Evolutionary conservation across 2,113 vertebrate genomes (phyloP).

Genomic region (Prietella phreatophila): DNA sequence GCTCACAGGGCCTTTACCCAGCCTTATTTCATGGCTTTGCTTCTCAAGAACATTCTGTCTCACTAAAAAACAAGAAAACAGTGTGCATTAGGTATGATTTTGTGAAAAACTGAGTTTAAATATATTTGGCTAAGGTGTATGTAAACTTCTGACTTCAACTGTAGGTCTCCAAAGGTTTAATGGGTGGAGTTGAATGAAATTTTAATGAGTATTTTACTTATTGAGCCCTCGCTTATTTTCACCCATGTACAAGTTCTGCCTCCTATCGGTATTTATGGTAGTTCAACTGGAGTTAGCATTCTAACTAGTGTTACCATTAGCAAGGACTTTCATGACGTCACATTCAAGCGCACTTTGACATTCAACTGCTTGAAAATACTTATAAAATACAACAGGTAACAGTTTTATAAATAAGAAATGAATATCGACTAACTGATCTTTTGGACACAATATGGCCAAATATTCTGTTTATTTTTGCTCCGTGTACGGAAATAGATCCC

Average conservation of each 20-base stretch:
- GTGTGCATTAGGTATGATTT: neutral
- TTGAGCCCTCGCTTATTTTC: neutral
- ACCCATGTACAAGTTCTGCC: neutral
- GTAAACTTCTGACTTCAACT: too few species aligned
- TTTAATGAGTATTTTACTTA: neutral
- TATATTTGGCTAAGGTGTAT: too few species aligned
- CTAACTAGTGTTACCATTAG: neutral
- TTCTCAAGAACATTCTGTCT: slow-evolving; percentile 75
- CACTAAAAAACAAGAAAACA: slow-evolving; percentile 62
- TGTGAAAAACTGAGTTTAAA: neutral
- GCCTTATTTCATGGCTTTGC: slow-evolving; percentile 68
- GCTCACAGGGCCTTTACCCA: slow-evolving; percentile 62
- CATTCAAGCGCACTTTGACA: neutral
- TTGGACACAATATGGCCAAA: neutral
- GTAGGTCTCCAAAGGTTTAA: neutral
- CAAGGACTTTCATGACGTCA: neutral
- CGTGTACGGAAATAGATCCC: neutral
- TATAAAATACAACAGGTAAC: too few species aligned
- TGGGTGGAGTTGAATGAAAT: neutral
- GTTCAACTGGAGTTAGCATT: neutral
- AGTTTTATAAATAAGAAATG: neutral
- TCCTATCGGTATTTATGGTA: neutral
- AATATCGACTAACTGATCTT: neutral
- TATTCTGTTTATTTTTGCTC: too few species aligned
- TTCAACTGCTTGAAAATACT: neutral